phyloP scores from a whole-genome alignment of 2,113 vertebrate species.

The Lonchura striata region DNA sequence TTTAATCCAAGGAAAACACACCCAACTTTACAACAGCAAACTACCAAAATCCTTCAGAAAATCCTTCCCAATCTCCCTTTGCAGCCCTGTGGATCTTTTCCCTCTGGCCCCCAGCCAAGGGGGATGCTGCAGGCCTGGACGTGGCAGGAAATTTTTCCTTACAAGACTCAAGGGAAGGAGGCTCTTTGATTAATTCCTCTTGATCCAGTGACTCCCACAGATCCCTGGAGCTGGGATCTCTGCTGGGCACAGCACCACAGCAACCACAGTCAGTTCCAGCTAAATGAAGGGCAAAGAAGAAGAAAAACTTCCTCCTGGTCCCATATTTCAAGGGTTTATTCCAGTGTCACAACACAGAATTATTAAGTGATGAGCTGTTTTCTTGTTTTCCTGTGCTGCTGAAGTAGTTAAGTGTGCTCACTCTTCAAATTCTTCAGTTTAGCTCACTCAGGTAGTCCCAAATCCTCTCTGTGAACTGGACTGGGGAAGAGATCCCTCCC shows the following conservation, averaged over 20 bases:
- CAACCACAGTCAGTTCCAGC: background rate
- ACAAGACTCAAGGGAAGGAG: background rate
- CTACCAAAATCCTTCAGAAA: background rate
- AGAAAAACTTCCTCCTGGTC: background rate
- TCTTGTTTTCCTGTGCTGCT: background rate
- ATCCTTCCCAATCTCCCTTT: background rate
- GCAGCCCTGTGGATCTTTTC: background rate
- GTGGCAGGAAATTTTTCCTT: background rate
- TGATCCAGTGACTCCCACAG: background rate
- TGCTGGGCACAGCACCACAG: background rate
- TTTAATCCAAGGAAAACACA: background rate
- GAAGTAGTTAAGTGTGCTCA: rapidly evolving
- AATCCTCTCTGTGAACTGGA: background rate
- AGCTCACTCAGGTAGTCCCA: background rate
- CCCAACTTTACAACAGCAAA: background rate
- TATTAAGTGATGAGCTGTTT: background rate
- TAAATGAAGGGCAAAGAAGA: background rate
- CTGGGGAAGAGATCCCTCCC: background rate
- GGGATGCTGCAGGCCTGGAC: background rate
- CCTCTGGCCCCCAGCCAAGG: background rate
- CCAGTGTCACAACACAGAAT: background rate
- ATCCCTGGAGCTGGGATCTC: background rate
- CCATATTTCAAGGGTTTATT: background rate
- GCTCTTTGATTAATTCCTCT: background rate
- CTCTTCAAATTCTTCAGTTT: background rate